These are phyloP conservation scores for Tragelaphus scriptus DNA, from an alignment of 2,113 vertebrate genomes.

Conservation along the genomic window DNA sequence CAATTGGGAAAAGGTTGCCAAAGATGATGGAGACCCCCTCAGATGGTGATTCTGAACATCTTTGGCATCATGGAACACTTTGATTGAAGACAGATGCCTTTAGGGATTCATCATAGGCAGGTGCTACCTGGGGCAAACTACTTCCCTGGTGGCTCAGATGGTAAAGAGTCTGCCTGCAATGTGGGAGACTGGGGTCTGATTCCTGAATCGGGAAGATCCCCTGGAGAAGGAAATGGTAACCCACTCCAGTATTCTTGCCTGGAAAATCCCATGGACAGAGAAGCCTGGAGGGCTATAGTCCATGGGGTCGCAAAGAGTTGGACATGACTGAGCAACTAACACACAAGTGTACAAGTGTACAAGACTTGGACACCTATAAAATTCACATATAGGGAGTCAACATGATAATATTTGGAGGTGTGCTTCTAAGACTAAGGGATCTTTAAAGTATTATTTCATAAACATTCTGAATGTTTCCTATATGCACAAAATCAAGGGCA, in stretches of 20 bases:
- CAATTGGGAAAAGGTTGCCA: neutral
- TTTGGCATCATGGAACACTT: neutral
- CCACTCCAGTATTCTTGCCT: neutral
- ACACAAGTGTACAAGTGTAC: neutral
- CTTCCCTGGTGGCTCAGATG: neutral
- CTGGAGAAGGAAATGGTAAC: neutral
- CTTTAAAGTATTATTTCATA: neutral
- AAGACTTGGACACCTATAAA: neutral
- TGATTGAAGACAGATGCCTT: neutral
- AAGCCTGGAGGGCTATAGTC: neutral
- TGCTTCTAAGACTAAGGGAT: neutral
- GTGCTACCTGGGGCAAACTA: neutral
- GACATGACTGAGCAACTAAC: neutral
- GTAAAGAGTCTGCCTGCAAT: neutral
- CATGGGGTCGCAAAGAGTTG: neutral
- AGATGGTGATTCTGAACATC: neutral
- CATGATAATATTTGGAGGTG: neutral
- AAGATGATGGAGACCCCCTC: neutral
- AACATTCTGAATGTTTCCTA: neutral
- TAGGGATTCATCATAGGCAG: neutral
- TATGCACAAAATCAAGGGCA: neutral
- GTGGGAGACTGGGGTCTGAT: neutral
- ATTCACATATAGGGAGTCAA: neutral
- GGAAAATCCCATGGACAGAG: neutral
- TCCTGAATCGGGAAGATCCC: neutral